These are phyloP conservation scores for Pachyramphus minor DNA, from an alignment of 2,113 vertebrate species.

Conservation along the genomic window DNA sequence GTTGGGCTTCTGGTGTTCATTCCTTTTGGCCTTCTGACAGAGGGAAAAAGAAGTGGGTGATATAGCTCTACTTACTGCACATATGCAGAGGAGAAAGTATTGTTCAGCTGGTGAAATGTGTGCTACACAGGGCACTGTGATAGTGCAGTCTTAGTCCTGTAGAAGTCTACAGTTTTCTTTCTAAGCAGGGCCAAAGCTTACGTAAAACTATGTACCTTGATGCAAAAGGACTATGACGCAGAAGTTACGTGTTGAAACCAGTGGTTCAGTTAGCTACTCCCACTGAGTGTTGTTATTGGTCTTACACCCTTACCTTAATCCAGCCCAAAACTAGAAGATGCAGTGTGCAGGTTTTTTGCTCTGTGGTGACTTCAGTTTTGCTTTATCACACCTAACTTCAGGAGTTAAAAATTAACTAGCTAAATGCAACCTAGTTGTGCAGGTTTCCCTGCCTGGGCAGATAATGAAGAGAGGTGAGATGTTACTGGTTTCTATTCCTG, in stretches of 20 bases:
- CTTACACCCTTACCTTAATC: neutral
- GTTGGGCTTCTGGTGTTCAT: neutral
- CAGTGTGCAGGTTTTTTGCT: neutral
- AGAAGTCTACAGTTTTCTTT: neutral
- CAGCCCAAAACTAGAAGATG: neutral
- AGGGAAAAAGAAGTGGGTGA: neutral
- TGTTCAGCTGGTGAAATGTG: neutral
- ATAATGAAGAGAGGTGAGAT: neutral
- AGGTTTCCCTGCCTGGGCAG: neutral
- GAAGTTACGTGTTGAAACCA: neutral
- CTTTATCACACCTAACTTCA: neutral
- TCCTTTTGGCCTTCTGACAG: neutral
- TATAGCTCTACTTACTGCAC: neutral
- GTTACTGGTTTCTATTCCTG: neutral
- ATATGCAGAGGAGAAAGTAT: neutral
- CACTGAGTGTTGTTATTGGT: neutral
- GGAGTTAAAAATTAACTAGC: constrained; percentile 30
- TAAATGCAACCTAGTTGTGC: neutral
- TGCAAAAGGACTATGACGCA: neutral
- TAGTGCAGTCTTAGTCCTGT: neutral
- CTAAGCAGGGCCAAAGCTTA: neutral
- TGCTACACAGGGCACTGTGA: neutral
- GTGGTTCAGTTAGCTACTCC: neutral
- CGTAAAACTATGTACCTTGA: neutral
- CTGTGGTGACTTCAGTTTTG: neutral